Conservation (phyloP, 2,888 invertebrate species). For the Gari tellinella region DNA sequence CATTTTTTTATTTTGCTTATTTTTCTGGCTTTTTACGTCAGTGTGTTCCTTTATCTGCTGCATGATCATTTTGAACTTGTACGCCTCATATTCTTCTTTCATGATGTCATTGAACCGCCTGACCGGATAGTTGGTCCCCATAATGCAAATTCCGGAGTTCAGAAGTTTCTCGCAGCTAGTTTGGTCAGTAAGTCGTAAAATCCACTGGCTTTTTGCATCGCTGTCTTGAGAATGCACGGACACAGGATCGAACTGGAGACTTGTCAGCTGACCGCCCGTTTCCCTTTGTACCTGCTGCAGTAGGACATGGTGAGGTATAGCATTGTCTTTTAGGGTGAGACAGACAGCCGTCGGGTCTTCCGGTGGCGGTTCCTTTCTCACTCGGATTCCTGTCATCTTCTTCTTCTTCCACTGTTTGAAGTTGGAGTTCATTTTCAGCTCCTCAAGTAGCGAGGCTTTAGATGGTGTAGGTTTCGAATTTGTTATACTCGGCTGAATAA, state of each 20-base stretch:
- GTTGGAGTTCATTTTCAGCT: constrained; percentile 56
- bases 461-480: constrained; percentile 1
- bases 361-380: constrained; percentile 62
- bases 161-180: constrained; percentile 45
- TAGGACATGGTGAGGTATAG: constrained; percentile 52
- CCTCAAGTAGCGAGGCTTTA: constrained; percentile 43
- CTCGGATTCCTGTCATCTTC: constrained; percentile 53
- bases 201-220: constrained; percentile 64
- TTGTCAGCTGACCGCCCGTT: constrained; percentile 37
- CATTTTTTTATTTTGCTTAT: not conserved
- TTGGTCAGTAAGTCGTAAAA: constrained; percentile 56
- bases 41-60: constrained; percentile 27
- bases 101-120: constrained; percentile 63
- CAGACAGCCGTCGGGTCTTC: constrained; percentile 59
- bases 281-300: constrained; percentile 59
- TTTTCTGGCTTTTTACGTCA: not conserved
- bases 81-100: constrained; percentile 67
- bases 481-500: not conserved
- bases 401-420: constrained; percentile 65
- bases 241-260: constrained; percentile 65
- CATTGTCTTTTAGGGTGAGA: constrained; percentile 56
- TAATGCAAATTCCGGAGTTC: constrained; percentile 51
- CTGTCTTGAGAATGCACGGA: constrained; percentile 58
- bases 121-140: constrained; percentile 54
- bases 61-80: constrained; percentile 54